A percentile compares a stretch with the other conserved stretches of the same genome.
These are phyloP conservation scores for Furnarius figulus DNA, from an alignment of 2,113 vertebrate genomes.

Conservation along the genomic window DNA sequence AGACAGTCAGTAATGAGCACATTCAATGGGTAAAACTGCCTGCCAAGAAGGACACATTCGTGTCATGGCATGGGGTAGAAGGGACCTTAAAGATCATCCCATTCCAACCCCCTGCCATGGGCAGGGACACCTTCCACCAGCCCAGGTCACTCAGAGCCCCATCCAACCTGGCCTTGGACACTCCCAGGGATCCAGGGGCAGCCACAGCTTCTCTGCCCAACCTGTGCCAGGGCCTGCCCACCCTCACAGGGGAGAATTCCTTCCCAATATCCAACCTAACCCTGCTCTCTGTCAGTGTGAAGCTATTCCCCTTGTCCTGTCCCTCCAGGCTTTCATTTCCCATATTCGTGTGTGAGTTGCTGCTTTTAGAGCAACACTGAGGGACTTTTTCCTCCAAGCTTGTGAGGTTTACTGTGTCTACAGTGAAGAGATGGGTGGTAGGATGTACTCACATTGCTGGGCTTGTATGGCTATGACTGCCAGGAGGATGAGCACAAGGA, in stretches of 20 bases:
- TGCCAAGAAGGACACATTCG: neutral
- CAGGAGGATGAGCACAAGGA: neutral
- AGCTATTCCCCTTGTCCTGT: neutral
- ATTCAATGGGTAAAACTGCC: neutral
- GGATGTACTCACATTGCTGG: slow-evolving; percentile 18
- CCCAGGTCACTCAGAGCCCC: neutral
- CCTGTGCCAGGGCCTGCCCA: accelerated
- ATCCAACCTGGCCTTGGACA: neutral
- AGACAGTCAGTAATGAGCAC: neutral
- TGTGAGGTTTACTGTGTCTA: neutral
- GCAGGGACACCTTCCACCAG: neutral
- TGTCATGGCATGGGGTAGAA: neutral
- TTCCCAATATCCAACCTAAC: neutral
- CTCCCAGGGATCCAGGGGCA: neutral
- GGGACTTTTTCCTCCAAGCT: neutral
- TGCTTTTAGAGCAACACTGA: accelerated
- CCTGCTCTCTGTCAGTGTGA: neutral
- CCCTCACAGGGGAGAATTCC: neutral
- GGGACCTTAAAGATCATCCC: neutral
- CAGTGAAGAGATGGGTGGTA: neutral
- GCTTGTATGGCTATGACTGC: neutral
- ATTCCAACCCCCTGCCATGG: neutral
- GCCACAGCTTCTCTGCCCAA: accelerated
- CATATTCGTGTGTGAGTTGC: neutral
- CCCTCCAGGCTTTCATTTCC: neutral